Conservation (phyloP, 2,888 invertebrate species). For the Octonoba sinensis region DNA sequence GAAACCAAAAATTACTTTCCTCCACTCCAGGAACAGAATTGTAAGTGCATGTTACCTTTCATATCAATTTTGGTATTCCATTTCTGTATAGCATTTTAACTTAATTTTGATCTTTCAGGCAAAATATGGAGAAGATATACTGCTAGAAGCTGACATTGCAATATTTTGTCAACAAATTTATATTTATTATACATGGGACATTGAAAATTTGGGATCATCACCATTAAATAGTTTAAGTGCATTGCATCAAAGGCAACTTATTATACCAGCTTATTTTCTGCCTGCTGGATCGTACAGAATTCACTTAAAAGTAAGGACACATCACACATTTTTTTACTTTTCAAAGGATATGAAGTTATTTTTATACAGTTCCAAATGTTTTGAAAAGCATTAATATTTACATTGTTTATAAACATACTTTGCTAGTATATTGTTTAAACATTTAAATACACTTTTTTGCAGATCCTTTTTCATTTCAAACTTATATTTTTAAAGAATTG, state of each 20-base stretch:
- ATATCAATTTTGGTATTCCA: not conserved
- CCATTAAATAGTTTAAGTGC: not conserved
- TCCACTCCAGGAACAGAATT: slow-evolving; percentile 20
- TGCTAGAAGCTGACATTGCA: slow-evolving; percentile 47
- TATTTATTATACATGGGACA: slow-evolving; percentile 39
- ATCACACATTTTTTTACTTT: too few species aligned
- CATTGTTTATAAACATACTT: too few species aligned
- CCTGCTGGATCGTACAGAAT: slow-evolving; percentile 68
- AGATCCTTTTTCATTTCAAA: too few species aligned
- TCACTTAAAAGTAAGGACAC: slow-evolving; percentile 67
- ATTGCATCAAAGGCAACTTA: slow-evolving; percentile 23
- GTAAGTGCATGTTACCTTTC: slow-evolving; percentile 33
- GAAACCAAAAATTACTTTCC: slow-evolving; percentile 49
- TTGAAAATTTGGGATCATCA: slow-evolving; percentile 11
- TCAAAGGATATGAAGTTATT: too few species aligned
- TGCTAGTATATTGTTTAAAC: too few species aligned
- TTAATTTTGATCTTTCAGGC: slow-evolving; percentile 18
- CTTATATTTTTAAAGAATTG: too few species aligned
- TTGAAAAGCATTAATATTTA: too few species aligned
- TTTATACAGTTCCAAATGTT: too few species aligned
- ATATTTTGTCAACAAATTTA: slow-evolving; percentile 31
- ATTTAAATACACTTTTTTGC: too few species aligned
- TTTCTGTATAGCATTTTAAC: not conserved
- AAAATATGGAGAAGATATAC: slow-evolving; percentile 27
- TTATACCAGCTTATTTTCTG: slow-evolving; percentile 61